Base-by-base conservation (phyloP, 2,797 vertebrate species). In the Benthosema pterotum region DNA sequence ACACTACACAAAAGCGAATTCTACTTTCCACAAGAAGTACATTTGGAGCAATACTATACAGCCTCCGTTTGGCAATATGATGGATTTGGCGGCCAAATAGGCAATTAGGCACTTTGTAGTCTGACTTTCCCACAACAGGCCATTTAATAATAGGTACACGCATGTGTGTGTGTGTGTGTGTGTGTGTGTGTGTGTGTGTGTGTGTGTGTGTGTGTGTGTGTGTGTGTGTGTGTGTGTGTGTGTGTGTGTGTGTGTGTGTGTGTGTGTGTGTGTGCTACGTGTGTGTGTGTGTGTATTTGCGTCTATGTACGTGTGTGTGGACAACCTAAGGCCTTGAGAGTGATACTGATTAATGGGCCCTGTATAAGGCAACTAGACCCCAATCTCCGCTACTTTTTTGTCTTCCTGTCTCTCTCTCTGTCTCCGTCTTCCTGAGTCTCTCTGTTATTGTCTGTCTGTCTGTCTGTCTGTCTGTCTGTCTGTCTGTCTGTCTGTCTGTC, bases 21-120 rank as follows among this genome's bases (percentile, higher is more conserved):
- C 8, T 8, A 8, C 32, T 32, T 32, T 32, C 32, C 28, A 43
- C 18, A 25, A 68, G n/a, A 52, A 45, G 50, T 14, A 75, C 60
- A 80, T 59, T 68, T n/a, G 52, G 51, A 67, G 54, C 58, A 8
- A 32, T 22, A 22, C 19, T 22, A 22, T 22, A 22, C 19, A 22
- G n/a, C n/a, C n/a, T n/a, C n/a, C n/a, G n/a, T 70, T 57, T 85
- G 84, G 83, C 88, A 87, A 77, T 64, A 83, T 91, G 88, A 91
- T 89, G 82, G 83, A 91, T 91, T 89, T 72, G 83, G 76, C 61
- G 83, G 86, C 82, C 83, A 89, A 88, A 89, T 61, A 88, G 84
- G 84, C 86, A 88, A 89, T 91, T 89, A 89, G 82, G 82, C 83
- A 88, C 85, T 89, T 87, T 88, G 88, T 83, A 88, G 86, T 83